Percentiles rank a stretch among this genome's conserved stretches.
Conservation (phyloP, 2,888 invertebrate species). For the Amorpha juglandis region DNA sequence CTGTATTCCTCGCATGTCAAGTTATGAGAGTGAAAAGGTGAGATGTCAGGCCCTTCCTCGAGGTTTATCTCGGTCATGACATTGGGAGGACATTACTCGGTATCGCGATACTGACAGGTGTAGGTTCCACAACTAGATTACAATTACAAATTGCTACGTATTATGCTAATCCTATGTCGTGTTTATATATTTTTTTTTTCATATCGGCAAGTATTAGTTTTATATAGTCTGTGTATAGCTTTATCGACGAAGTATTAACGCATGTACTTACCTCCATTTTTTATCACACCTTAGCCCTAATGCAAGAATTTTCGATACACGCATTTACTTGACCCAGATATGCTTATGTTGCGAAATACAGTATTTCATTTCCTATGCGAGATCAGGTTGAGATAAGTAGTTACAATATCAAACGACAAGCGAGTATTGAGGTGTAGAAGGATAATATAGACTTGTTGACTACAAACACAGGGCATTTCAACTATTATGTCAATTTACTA, state of each 20-base stretch:
- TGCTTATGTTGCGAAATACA: slow-evolving; percentile 48
- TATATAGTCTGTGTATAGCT: not conserved
- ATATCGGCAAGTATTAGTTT: not conserved
- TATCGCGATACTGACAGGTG: slow-evolving; percentile 56
- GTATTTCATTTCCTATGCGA: slow-evolving; percentile 43
- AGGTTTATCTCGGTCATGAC: slow-evolving; percentile 60
- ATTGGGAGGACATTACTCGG: slow-evolving; percentile 57
- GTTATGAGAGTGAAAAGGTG: slow-evolving; percentile 37
- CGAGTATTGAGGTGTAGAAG: not conserved
- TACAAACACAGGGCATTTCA: not conserved
- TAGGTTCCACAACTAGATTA: slow-evolving; percentile 50
- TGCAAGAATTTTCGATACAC: slow-evolving; percentile 29
- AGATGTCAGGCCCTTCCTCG: slow-evolving; percentile 48
- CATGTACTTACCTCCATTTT: not conserved
- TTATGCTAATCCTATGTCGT: slow-evolving; percentile 6
- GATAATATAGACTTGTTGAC: not conserved
- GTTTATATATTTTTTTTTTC: not conserved
- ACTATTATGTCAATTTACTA: not conserved
- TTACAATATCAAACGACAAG: not conserved
- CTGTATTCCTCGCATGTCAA: slow-evolving; percentile 12
- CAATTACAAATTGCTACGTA: slow-evolving; percentile 6
- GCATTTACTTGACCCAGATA: slow-evolving; percentile 60
- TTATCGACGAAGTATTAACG: too few relatives aligned
- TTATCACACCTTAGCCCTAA: slow-evolving; percentile 4
- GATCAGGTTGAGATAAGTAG: slow-evolving; percentile 24